These are phyloP conservation scores for Tipula vernalis DNA, from an alignment of 2,888 invertebrate genomes.

Conservation along the genomic window DNA sequence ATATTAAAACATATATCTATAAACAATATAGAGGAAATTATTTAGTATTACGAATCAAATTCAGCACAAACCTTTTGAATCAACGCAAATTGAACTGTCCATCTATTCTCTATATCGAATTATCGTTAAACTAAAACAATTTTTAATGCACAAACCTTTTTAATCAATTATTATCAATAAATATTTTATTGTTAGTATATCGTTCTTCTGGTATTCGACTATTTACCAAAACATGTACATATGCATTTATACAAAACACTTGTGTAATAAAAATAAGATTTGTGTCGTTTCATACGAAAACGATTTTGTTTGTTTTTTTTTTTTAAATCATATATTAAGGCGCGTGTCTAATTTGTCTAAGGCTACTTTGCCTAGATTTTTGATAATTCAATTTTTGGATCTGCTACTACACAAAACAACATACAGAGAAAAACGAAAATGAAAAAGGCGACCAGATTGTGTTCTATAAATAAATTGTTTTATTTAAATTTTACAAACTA, in stretches of 20 bases:
- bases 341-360: not conserved
- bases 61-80: not conserved
- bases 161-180: not conserved
- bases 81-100: not conserved
- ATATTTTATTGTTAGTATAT: not conserved
- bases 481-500: not conserved
- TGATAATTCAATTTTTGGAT: not conserved
- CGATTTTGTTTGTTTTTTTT: not conserved
- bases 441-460: not conserved
- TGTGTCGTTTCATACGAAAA: not conserved
- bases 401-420: not conserved
- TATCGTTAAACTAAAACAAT: not conserved
- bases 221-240: not conserved
- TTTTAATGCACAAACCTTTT: not conserved
- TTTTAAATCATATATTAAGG: not conserved
- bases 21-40: not conserved
- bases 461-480: not conserved
- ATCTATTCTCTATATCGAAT: not conserved
- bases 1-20: not conserved
- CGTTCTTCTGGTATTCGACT: too few relatives aligned
- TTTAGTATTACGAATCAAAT: not conserved
- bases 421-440: not conserved
- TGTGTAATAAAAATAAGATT: not conserved
- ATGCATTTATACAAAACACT: not conserved
- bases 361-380: too few relatives aligned